Base-by-base conservation (phyloP, 1,140 invertebrate genomes). In the Drosophila sucinea region DNA sequence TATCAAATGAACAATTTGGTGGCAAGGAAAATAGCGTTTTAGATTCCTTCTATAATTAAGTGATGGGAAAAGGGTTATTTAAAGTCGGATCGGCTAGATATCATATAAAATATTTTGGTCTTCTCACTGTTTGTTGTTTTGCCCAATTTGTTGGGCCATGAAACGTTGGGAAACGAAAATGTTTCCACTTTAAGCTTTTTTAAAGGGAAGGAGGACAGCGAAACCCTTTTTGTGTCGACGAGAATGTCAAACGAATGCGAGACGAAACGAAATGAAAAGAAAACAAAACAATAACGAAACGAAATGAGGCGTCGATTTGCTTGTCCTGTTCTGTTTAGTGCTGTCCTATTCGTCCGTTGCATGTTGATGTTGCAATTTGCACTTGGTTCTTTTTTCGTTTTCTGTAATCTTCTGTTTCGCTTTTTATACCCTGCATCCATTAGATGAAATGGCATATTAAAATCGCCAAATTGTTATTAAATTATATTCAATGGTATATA, bases 101-200 rank as follows among this genome's bases (percentile, higher is more conserved):
- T 8, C 44, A 7, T 7, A 38, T 38, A 8, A 38, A 4, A 7
- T 47, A 23, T 47, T 25, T 23, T 47, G 5, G 25, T 47, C 6
- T 47, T 47, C 44, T 23, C 44, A 1, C 44, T 57, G 11, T 56
- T 61, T 25, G 32, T 58, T 75, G 67, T 75, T 78, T 70, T 67
- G 67, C 67, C 33, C 67, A 75, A 78, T 78, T 78, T 78, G 75
- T 75, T 78, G 75, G 60, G 67, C 75, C 75, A 75, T 78, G 44
- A 41, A 51, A 17, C 17, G 17, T 17, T 17, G 17, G 17, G 17
- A 17, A 17, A 8, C 55, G 5, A 51, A 3, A 60, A 40, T 8
- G 44, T 35, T 67, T 57, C 29, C 56, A 41, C 35, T 58, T 33
- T 27, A 17, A 29, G 10, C 30, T 56, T 35, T 4, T 23, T 54